Percentiles rank a stretch among this genome's conserved stretches.
phyloP scores from a whole-genome alignment of 2,888 invertebrate species.

The Cylindroiulus punctatus region DNA sequence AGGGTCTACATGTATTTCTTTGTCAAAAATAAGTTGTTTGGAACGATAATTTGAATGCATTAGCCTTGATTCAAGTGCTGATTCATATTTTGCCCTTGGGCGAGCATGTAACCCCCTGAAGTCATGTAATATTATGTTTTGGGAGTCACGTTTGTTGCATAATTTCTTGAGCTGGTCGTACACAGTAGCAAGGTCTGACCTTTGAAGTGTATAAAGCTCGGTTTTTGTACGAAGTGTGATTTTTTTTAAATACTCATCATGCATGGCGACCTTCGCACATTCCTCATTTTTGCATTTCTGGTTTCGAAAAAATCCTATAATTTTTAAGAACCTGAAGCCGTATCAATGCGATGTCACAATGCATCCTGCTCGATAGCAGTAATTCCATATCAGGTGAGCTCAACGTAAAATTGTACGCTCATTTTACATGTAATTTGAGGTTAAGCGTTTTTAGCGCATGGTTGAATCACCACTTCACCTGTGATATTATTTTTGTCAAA shows the following conservation, averaged over 20 bases:
- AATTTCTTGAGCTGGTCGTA: neutral
- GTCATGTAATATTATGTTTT: neutral
- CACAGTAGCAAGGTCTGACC: neutral
- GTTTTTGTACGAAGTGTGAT: neutral
- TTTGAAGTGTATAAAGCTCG: neutral
- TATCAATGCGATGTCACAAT: neutral
- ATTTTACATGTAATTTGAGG: too few species aligned
- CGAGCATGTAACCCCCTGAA: neutral
- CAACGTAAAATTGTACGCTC: too few species aligned
- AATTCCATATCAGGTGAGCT: neutral
- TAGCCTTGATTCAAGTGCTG: constrained; percentile 1
- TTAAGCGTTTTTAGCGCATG: neutral
- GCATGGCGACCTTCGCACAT: too few species aligned
- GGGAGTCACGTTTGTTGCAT: neutral
- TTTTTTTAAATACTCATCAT: too few species aligned
- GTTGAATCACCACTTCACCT: neutral
- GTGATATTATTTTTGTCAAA: neutral
- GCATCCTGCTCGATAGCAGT: neutral
- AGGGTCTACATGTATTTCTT: neutral
- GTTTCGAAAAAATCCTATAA: neutral
- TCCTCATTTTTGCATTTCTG: too few species aligned
- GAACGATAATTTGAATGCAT: neutral
- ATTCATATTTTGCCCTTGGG: neutral
- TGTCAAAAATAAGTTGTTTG: neutral
- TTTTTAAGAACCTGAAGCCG: neutral